phyloP scores from a whole-genome alignment of 1,140 invertebrate genomes.

The Tribolium castaneum region DNA sequence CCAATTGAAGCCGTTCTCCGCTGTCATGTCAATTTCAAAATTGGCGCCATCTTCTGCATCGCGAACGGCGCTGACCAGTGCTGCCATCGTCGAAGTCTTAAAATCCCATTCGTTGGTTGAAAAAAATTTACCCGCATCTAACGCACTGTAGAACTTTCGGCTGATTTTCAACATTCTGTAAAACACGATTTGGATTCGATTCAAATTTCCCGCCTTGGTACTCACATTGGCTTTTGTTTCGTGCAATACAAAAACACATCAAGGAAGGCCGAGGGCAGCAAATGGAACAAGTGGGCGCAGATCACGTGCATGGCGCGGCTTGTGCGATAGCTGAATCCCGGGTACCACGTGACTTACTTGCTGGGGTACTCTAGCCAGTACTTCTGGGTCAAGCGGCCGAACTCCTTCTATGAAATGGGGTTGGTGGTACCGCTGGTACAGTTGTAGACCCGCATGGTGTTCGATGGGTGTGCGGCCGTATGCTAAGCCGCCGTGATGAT shows the following conservation, averaged over 20 bases:
- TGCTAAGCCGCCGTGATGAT: slow-evolving; percentile 88
- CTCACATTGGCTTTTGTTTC: slow-evolving; percentile 84
- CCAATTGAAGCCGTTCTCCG: slow-evolving; percentile 70
- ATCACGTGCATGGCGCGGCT: slow-evolving; percentile 78
- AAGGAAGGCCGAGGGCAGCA: slow-evolving; percentile 81
- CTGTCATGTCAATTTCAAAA: slow-evolving; percentile 72
- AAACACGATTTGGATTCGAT: slow-evolving; percentile 39
- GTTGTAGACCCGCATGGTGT: slow-evolving; percentile 84
- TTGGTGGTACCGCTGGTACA: slow-evolving; percentile 89
- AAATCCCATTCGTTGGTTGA: slow-evolving; percentile 91
- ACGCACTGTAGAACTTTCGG: slow-evolving; percentile 76
- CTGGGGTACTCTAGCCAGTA: slow-evolving; percentile 80
- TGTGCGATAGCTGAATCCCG: slow-evolving; percentile 81
- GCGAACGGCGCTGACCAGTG: slow-evolving; percentile 72
- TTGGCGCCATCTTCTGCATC: slow-evolving; percentile 68
- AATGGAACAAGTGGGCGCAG: slow-evolving; percentile 78
- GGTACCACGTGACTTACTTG: slow-evolving; percentile 89
- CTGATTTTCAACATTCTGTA: slow-evolving; percentile 86
- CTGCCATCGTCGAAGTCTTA: slow-evolving; percentile 76
- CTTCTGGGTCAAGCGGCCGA: slow-evolving; percentile 75
- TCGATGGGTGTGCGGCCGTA: slow-evolving; percentile 69
- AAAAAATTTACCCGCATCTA: slow-evolving; percentile 80
- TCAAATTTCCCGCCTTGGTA: slow-evolving; percentile 61
- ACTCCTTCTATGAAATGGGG: slow-evolving; percentile 85
- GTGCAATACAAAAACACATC: slow-evolving; percentile 77